Conservation (phyloP, 37 sponge, comb jelly and placozoan genomes). For the Halisarca cf. caerulea region DNA sequence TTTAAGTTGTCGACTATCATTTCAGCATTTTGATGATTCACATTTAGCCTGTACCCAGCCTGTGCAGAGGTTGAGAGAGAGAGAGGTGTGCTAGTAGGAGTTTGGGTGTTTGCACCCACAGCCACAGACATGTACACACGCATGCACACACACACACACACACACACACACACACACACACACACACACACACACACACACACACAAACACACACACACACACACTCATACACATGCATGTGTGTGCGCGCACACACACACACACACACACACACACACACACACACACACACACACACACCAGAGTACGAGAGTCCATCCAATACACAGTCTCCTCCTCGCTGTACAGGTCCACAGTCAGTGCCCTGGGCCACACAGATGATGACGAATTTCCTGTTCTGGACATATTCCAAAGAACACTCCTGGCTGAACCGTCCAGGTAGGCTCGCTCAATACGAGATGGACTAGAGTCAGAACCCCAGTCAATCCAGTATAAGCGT, state of each 20-base stretch:
- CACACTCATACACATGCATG: neutral
- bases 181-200: slow-evolving; percentile 32
- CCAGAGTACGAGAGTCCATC: neutral
- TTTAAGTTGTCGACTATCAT: too few species aligned
- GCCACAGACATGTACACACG: too few species aligned
- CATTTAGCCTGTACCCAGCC: neutral
- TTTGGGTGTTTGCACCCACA: neutral
- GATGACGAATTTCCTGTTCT: neutral
- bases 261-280: slow-evolving; percentile 32
- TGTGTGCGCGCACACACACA: neutral
- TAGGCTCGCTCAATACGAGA: neutral
- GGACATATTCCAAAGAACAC: too few species aligned
- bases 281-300: slow-evolving; percentile 29
- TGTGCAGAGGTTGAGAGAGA: neutral
- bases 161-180: slow-evolving; percentile 15
- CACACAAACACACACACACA: slow-evolving; percentile 19
- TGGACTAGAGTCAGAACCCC: neutral
- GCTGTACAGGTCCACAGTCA: neutral
- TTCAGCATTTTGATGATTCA: too few species aligned
- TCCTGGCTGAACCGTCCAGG: neutral
- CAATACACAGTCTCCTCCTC: neutral
- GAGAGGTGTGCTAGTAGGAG: slow-evolving; percentile 32
- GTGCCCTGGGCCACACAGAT: neutral
- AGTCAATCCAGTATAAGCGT: neutral
- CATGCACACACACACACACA: neutral